Percentiles rank a stretch among this genome's conserved stretches.
Evolutionary conservation across 2,113 vertebrate species (phyloP).

Genomic region (Coregonus clupeaformis): DNA sequence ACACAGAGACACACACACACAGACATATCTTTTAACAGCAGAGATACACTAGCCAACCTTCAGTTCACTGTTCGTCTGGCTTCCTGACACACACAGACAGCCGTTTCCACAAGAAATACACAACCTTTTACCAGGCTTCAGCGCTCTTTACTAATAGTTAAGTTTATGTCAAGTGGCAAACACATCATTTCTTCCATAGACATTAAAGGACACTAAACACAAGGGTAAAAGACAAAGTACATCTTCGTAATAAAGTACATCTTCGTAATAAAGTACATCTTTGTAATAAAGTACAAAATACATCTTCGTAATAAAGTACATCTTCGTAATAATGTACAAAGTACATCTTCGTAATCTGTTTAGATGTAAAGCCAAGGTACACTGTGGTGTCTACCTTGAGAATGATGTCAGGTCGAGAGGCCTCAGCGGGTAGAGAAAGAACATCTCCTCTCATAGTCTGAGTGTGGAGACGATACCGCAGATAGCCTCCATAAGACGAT

Average conservation of each 20-base stretch:
- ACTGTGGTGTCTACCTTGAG: slow-evolving; percentile 77
- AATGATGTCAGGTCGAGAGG: slow-evolving; percentile 83
- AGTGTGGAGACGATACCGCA: slow-evolving; percentile 84
- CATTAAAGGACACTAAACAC: neutral
- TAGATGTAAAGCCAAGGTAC: no score
- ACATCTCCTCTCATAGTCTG: slow-evolving; percentile 87
- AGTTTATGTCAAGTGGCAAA: neutral
- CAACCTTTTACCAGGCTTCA: neutral
- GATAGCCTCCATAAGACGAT: slow-evolving; percentile 86
- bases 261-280: neutral
- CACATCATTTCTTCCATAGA: neutral
- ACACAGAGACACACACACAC: neutral
- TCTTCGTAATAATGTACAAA: no score
- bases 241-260: neutral
- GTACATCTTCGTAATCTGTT: neutral
- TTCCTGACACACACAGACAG: neutral
- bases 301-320: neutral
- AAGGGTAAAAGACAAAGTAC: neutral
- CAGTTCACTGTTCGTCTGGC: no score
- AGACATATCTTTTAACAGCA: no score
- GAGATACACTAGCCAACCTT: no score
- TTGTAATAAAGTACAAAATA: no score
- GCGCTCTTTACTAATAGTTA: neutral
- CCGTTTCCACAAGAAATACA: neutral
- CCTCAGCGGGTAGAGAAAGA: slow-evolving; percentile 79